phyloP scores from a whole-genome alignment of 2,113 vertebrate genomes.

The Gymnogyps californianus region DNA sequence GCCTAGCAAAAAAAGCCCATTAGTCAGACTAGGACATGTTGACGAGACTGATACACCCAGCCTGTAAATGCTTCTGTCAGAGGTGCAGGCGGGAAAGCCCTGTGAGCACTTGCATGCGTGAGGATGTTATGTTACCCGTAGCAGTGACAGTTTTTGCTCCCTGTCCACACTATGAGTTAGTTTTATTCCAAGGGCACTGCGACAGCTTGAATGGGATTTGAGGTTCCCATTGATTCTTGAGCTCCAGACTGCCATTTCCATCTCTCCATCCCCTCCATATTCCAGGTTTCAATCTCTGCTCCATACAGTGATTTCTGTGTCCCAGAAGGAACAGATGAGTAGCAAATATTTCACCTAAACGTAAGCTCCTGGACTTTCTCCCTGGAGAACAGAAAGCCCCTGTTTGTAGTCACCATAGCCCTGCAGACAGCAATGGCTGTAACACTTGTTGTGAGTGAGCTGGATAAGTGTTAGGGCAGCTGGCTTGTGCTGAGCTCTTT shows the following conservation, averaged over 20 bases:
- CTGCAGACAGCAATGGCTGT: background rate
- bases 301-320: background rate
- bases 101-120: background rate
- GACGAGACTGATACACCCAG: background rate
- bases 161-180: background rate
- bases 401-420: background rate
- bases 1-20: background rate
- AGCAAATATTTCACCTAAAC: background rate
- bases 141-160: background rate
- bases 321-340: background rate
- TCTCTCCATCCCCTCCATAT: background rate
- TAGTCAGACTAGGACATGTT: background rate
- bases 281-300: background rate
- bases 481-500: background rate
- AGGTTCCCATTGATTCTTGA: background rate
- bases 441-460: background rate
- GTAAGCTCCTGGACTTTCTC: background rate
- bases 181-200: background rate
- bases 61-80: background rate
- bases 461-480: background rate
- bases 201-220: background rate
- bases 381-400: background rate
- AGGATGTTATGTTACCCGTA: background rate
- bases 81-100: background rate
- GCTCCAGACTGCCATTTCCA: background rate